Evolutionary conservation across 2,113 vertebrate genomes (phyloP), one percentile per base, ranked within the genome.

Genomic region (Hiodon tergisus): DNA sequence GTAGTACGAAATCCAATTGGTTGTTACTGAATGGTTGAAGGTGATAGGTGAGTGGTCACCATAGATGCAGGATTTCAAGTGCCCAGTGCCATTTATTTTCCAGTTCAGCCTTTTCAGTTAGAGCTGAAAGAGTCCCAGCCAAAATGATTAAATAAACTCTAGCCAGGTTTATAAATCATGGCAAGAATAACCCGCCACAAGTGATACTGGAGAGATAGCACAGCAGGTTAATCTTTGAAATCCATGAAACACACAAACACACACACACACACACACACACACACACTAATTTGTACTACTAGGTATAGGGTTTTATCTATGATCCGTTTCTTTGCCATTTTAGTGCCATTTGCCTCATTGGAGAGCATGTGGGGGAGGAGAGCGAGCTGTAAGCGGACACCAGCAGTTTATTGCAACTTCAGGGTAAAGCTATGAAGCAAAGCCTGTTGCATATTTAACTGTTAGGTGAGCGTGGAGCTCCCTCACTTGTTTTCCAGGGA

Each of bases 91-190:
- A 17, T 53, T 61, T 57, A 76, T 73, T 76, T 57, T 80, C 73
- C 73, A 63, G 74, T 59, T 69, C 72, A 81, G 68, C 75, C 80
- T 81, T 83, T 76, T 86, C 75, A 80, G 80, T 81, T 85, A 80
- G 76, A 72, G 78, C 76, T 78, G 68, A 67, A 67, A 81, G 81
- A 83, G 78, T 67, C 74, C 61, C 80, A 75, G 78, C 71, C 83
- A 87, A 78, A 86, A 87, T 88, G 85, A 89, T 88, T 90, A 76
- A 89, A 83, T 81, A 82, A 79, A 84, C 78, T 72, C 72, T 78
- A 80, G 80, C 81, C 79, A 75, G 77, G 63, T 81, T 80, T 71
- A 79, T 72, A 76, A 83, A 81, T 73, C 47, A 78, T 66, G 69
- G 69, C 75, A 61, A 71, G 74, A 78, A 78, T 67, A 67, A 74